Conservation (phyloP, 2,113 vertebrate genomes). For the Dicrurus megarhynchus region DNA sequence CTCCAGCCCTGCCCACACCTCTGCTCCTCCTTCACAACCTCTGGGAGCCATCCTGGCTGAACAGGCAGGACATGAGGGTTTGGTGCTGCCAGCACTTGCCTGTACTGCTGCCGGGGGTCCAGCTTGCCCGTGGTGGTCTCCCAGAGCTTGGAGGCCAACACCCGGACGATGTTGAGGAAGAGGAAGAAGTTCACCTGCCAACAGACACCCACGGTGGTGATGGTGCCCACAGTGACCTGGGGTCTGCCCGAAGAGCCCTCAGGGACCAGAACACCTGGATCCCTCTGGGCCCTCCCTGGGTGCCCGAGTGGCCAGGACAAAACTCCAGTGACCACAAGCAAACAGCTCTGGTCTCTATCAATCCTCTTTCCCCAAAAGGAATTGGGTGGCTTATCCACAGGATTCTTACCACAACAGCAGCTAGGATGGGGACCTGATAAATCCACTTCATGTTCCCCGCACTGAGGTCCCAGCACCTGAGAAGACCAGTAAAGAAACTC, state of each 20-base stretch:
- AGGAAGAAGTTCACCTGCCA: slow-evolving; percentile 82
- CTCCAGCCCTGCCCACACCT: not conserved
- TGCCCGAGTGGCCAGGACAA: fast-evolving
- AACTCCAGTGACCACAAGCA: fast-evolving
- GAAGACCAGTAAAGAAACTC: not conserved
- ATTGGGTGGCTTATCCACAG: not conserved
- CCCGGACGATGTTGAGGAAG: slow-evolving; percentile 82
- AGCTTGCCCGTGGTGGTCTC: slow-evolving; percentile 74
- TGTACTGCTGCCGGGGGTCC: slow-evolving; percentile 80
- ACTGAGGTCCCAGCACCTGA: slow-evolving; percentile 96
- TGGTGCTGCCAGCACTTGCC: slow-evolving; percentile 55
- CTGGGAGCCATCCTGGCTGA: fast-evolving
- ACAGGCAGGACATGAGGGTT: not conserved
- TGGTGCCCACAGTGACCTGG: not conserved
- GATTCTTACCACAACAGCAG: slow-evolving; percentile 86
- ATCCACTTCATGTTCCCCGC: slow-evolving; percentile 97
- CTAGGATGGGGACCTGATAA: slow-evolving; percentile 91
- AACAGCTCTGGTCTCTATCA: not conserved
- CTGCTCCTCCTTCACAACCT: fast-evolving
- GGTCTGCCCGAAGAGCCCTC: not conserved
- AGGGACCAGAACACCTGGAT: not conserved
- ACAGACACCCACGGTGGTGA: not conserved
- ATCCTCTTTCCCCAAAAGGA: not conserved
- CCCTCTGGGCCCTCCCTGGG: not conserved
- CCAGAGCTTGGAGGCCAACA: slow-evolving; percentile 81